Conservation (phyloP, 2,797 vertebrate genomes). For the Peromyscus attwateri region DNA sequence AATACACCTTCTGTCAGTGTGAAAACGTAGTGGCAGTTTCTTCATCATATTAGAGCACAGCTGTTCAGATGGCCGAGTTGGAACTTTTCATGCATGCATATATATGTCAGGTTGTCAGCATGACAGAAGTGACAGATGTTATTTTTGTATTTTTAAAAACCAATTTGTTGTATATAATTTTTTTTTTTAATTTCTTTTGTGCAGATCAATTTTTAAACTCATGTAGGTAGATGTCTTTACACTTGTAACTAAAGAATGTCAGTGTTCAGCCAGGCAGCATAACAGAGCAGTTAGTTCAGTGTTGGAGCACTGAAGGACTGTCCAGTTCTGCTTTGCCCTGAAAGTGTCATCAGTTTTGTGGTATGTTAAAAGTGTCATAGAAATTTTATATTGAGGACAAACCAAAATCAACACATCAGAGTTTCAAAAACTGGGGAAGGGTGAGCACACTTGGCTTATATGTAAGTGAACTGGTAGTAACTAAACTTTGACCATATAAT, state of each 20-base stretch:
- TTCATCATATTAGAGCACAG: conserved; percentile 80
- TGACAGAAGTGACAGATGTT: conserved; percentile 88
- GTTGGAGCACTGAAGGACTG: neutral
- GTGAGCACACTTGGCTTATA: conserved; percentile 63
- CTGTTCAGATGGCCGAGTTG: conserved; percentile 68
- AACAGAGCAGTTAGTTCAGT: conserved; percentile 65
- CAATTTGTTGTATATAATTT: conserved; percentile 89
- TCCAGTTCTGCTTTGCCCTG: conserved; percentile 71
- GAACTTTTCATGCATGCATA: conserved; percentile 86
- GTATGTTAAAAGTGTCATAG: conserved; percentile 68
- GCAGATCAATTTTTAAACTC: conserved; percentile 87
- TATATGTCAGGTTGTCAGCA: conserved; percentile 85
- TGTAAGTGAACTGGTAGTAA: conserved; percentile 59
- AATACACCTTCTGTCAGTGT: conserved; percentile 82
- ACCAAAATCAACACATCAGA: conserved; percentile 55
- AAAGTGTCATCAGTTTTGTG: conserved; percentile 80
- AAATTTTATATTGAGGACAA: conserved; percentile 68
- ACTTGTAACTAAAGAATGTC: conserved; percentile 83
- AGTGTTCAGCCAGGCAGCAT: conserved; percentile 82
- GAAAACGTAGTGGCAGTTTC: conserved; percentile 74
- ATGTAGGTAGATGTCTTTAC: conserved; percentile 77
- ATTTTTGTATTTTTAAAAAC: conserved; percentile 90
- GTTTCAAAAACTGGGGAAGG: conserved; percentile 47
- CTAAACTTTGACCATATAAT: conserved; percentile 56
- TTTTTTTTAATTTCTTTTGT: conserved; percentile 87